Conservation (phyloP, 2,888 invertebrate genomes). For the Morpho achilles region DNA sequence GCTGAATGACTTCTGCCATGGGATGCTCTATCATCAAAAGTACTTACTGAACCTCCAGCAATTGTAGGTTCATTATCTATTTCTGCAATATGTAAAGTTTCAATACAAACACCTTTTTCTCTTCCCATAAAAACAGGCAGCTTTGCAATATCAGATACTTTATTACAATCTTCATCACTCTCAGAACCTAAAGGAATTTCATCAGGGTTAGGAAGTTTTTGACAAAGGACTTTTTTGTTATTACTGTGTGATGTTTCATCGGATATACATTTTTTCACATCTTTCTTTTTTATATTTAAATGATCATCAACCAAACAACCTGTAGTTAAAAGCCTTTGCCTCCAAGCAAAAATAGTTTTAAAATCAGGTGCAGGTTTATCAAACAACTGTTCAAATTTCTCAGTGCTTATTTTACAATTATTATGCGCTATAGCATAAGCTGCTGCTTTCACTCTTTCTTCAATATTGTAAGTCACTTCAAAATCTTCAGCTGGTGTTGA, state of each 20-base stretch:
- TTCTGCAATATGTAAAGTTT: conserved; percentile 51
- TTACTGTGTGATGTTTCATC: conserved; percentile 15
- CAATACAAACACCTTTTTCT: conserved; percentile 54
- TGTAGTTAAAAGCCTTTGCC: conserved; percentile 56
- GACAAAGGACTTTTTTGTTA: conserved; percentile 29
- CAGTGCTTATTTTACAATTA: conserved; percentile 65
- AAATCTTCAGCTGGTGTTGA: conserved; percentile 50
- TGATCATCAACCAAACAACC: conserved; percentile 69
- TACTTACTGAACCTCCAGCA: conserved; percentile 41
- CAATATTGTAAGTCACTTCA: conserved; percentile 60
- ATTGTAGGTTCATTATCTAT: conserved; percentile 36
- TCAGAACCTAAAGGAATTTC: conserved; percentile 58
- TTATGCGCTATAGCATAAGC: conserved; percentile 67
- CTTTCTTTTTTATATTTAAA: conserved; percentile 30
- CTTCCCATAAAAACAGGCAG: conserved; percentile 28
- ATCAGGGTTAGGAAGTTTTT: conserved; percentile 58
- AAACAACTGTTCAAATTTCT: conserved; percentile 59
- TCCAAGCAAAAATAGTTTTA: conserved; percentile 70
- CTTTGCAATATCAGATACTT: conserved; percentile 30
- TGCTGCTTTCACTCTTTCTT: conserved; percentile 63
- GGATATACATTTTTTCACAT: conserved; percentile 9
- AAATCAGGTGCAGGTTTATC: conserved; percentile 73
- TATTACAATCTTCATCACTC: conserved; percentile 47
- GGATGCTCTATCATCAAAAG: conserved; percentile 42
- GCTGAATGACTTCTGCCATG: conserved; percentile 44